Base-by-base conservation (phyloP, 2,113 vertebrate species). In the Cottus gobio region DNA sequence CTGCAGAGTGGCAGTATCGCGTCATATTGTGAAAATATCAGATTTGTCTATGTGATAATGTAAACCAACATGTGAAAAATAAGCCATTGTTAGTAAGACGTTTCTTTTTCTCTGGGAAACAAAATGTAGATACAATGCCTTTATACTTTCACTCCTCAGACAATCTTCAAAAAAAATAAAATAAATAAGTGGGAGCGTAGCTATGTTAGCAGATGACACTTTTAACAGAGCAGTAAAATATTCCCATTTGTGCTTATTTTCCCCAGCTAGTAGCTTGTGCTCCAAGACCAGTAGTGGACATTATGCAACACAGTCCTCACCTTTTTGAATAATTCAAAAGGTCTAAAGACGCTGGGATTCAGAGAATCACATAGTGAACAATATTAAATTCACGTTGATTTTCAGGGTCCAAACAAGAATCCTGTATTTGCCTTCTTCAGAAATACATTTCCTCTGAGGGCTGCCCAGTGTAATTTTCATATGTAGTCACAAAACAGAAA, bases 291-390 rank as follows among this genome's bases (percentile, higher is more conserved):
- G 34, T 8, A 66, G n/a, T 71, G 37, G 72, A 79, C 30, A 63
- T 84, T 75, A 75, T 62, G 75, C 58, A 85, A 80, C 68, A 71
- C 13, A 54, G 26, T 16, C 4, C 4, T 69, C 28, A 28, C 34
- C 62, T 39, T n/a, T 24, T 42, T 89, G 54, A 90, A 90, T 87
- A 56, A 90, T 89, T 85, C 3, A 90, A 36, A 65, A 57, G 3
- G 34, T 60, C 56, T 30, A 13, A 30, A 68, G 1, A 42, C 12
- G 3, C 28, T 4, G 34, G 0, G 2, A 37, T n/a, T 34, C 15
- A 39, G 7, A 30, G 16, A 46, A 8, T 63, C 1, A 16, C 34
- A 70, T 34, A n/a, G n/a, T n/a, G 4, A 82, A 58, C 15, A n/a
- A 24, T 16, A 30, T 9, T 4, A 39, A 42, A 67, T 22, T 71